These are phyloP conservation scores for Cossypha caffra DNA, from an alignment of 2,797 vertebrate genomes.

Conservation along the genomic window DNA sequence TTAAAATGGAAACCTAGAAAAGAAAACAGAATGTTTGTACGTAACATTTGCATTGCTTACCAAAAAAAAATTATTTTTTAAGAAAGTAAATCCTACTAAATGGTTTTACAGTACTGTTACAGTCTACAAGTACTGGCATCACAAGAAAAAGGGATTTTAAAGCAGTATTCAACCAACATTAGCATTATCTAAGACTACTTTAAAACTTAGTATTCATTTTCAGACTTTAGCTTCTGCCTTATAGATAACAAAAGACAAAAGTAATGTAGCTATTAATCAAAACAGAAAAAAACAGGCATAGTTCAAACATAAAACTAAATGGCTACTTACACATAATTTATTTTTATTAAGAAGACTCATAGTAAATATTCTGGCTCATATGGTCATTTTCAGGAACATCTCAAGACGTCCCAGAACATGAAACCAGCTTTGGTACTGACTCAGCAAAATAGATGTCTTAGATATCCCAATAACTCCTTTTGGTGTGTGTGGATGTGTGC, in stretches of 20 bases:
- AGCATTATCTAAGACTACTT: conserved; percentile 16
- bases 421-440: background rate
- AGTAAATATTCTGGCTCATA: conserved; percentile 29
- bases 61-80: background rate
- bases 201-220: conserved; percentile 8
- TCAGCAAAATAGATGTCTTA: background rate
- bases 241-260: background rate
- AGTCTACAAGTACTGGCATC: background rate
- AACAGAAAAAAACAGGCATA: background rate
- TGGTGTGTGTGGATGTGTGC: rapidly evolving
- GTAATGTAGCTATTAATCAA: background rate
- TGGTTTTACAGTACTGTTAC: background rate
- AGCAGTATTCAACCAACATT: background rate
- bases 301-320: conserved; percentile 18
- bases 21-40: background rate
- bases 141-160: background rate
- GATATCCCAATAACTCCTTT: background rate
- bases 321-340: conserved; percentile 35
- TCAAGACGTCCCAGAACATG: background rate
- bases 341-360: conserved; percentile 46
- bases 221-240: background rate
- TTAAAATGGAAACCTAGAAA: background rate
- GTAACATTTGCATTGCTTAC: background rate
- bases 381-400: conserved; percentile 47
- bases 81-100: background rate